Evolutionary conservation across 2,113 vertebrate genomes (phyloP).

Genomic region (Mandrillus leucophaeus): DNA sequence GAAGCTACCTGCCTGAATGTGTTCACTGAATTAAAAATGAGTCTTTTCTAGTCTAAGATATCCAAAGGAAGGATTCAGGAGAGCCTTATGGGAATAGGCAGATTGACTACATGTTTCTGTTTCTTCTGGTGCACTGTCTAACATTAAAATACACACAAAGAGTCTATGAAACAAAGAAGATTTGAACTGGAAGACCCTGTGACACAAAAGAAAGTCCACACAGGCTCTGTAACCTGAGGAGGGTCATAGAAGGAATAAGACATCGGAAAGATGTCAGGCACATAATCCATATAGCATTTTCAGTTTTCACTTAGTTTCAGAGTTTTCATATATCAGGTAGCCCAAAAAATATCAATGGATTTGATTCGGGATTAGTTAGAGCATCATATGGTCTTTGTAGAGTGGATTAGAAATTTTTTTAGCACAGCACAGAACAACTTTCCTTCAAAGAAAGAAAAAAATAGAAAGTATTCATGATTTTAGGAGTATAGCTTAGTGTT

Average conservation of each 20-base stretch:
- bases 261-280: neutral
- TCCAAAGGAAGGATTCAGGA: neutral
- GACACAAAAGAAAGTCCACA: neutral
- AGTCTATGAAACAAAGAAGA: neutral
- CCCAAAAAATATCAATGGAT: neutral
- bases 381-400: neutral
- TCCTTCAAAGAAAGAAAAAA: neutral
- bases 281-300: neutral
- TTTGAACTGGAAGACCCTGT: neutral
- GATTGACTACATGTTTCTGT: neutral
- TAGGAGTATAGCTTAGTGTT: neutral
- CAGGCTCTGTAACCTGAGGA: neutral
- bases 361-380: constrained; percentile 31
- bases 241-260: neutral
- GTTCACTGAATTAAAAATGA: constrained; percentile 15
- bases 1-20: neutral
- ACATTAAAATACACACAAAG: neutral
- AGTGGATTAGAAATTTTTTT: neutral
- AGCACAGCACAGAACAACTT: neutral
- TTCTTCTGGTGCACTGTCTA: neutral
- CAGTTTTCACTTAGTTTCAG: neutral
- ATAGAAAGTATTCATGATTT: neutral
- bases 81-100: neutral
- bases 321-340: neutral
- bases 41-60: neutral